Evolutionary conservation across 2,113 vertebrate species (phyloP), one percentile per base, ranked within the genome.

Genomic region (Pionites leucogaster): DNA sequence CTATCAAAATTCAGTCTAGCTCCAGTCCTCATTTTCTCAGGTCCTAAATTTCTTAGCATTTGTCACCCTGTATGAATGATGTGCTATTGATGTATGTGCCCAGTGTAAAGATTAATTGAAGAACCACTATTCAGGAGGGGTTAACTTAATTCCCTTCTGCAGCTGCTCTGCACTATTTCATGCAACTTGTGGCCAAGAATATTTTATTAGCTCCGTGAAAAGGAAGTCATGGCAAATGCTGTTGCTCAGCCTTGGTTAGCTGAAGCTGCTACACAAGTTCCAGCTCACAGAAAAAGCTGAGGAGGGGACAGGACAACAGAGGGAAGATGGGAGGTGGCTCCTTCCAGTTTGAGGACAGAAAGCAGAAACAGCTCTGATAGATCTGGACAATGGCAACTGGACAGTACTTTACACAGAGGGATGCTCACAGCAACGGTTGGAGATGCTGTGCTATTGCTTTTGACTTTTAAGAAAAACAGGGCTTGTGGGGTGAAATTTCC

Each of bases 21-120:
- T 68, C 55, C 47, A 91, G 37, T n/a, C 24, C 80, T 67, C 49
- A 76, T 88, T 92, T 94, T 77, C 71, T 76, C 20, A 42, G 86
- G 31, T 39, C 23, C 82, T 72, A 64, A 76, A 86, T 92, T 93
- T 72, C 75, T 76, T 23, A 59, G 22, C n/a, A 24, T 59, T 59
- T 59, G 71, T 62, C 82, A 77, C 50, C n/a, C 27, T 35, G 47
- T 47, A 91, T 90, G 86, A 91, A 87, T 82, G 86, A 65, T 37
- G 41, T 57, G 24, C 64, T 88, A 50, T 78, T 90, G 79, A 96
- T 88, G 11, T 50, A 74, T 78, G 29, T 55, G 31, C 42, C 55
- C 39, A 67, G 39, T n/a, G 31, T 70, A 88, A 92, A 93, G 93
- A 95, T 91, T 91, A 95, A 93, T 87, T 80, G 88, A 90, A 77